These are phyloP conservation scores for Nyctibius bracteatus DNA, from an alignment of 2,113 vertebrate genomes.

Conservation along the genomic window DNA sequence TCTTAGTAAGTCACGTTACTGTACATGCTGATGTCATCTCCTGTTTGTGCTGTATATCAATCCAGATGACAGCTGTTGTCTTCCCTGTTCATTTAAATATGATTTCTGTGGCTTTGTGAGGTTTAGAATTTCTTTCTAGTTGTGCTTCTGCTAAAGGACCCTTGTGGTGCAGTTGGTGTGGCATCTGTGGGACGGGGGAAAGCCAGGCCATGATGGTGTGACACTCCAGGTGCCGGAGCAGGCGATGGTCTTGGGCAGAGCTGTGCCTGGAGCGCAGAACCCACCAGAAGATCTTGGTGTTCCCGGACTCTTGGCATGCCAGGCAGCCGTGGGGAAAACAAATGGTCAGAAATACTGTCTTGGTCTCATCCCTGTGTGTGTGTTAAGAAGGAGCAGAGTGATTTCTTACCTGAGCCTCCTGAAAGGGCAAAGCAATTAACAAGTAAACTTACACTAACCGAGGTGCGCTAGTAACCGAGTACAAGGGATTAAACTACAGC, in stretches of 20 bases:
- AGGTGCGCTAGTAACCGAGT: not conserved
- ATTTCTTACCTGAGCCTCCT: conserved; percentile 23
- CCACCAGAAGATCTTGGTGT: not conserved
- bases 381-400: conserved; percentile 14
- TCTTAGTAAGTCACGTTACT: conserved; percentile 45
- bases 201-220: not conserved
- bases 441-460: not conserved
- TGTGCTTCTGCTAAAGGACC: conserved; percentile 70
- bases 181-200: not conserved
- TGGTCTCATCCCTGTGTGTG: not conserved
- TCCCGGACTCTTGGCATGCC: not conserved
- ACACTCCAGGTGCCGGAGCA: not conserved
- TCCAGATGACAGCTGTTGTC: conserved; percentile 32
- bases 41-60: conserved; percentile 56
- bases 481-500: conserved; percentile 18
- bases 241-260: not conserved
- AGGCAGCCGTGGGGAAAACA: not conserved
- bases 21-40: conserved; percentile 49
- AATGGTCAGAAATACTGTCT: not conserved
- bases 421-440: conserved; percentile 4
- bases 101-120: conserved; percentile 68
- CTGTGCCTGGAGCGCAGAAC: not conserved
- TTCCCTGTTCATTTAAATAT: conserved; percentile 32
- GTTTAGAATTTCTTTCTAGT: conserved; percentile 77
- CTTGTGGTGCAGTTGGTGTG: conserved; percentile 28